A percentile compares a stretch with the other conserved stretches of the same genome.
phyloP scores from a whole-genome alignment of 2,888 invertebrate species.

The Trachelus stipa region DNA sequence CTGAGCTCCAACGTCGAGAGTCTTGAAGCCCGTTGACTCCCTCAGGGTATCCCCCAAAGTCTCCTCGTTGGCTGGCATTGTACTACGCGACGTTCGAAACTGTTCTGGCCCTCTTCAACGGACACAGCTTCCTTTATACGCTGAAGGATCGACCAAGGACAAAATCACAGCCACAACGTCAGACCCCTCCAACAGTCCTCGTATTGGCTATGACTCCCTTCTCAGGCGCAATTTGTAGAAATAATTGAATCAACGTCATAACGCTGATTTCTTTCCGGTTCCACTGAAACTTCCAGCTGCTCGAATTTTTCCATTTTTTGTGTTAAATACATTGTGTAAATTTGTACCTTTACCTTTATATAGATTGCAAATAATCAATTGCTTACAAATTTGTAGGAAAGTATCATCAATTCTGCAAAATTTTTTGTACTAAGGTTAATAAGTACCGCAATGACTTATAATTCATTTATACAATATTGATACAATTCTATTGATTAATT shows the following conservation, averaged over 20 bases:
- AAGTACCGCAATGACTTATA: background rate
- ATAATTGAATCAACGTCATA: background rate
- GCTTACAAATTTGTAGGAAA: no score
- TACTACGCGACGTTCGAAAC: slow-evolving; percentile 33
- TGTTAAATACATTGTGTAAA: background rate
- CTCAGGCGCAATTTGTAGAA: background rate
- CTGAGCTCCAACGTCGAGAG: background rate
- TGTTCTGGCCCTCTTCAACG: slow-evolving; percentile 44
- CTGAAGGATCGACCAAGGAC: slow-evolving; percentile 59
- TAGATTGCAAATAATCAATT: no score
- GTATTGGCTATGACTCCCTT: background rate
- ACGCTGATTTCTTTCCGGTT: background rate
- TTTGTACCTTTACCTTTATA: no score
- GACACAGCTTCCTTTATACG: slow-evolving; percentile 59
- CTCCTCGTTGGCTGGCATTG: slow-evolving; percentile 54
- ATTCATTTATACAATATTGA: background rate
- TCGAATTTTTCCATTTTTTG: background rate
- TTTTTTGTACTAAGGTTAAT: no score
- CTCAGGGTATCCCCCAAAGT: slow-evolving; percentile 39
- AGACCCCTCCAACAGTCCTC: slow-evolving; percentile 26
- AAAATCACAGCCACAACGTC: slow-evolving; percentile 33
- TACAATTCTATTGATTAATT: background rate
- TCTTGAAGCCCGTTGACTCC: slow-evolving; percentile 23
- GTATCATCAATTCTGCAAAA: no score
- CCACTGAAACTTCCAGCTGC: background rate